Conservation (phyloP, 1,140 invertebrate genomes). For the Sitobion miscanthi region DNA sequence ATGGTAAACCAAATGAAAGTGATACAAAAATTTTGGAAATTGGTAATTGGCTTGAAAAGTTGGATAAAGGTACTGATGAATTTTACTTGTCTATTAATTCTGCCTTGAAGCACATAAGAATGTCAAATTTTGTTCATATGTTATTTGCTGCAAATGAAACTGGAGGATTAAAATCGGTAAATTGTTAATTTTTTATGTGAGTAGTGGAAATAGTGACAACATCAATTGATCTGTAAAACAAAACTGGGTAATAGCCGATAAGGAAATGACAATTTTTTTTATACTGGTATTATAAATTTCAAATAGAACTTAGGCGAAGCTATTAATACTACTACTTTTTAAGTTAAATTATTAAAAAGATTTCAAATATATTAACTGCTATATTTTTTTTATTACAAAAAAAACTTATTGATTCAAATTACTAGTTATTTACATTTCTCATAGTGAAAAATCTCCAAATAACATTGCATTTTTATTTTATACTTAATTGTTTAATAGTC, state of each 20-base stretch:
- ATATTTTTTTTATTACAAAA: background rate
- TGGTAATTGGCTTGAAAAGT: conserved; percentile 39
- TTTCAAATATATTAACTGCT: background rate
- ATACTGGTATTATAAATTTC: background rate
- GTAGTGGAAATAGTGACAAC: background rate
- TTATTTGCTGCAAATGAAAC: background rate
- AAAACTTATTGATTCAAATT: no score
- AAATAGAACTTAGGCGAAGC: background rate
- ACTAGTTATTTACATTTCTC: background rate
- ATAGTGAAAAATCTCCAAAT: background rate
- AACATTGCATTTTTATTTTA: background rate
- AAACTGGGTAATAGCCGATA: no score
- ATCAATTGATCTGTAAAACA: no score
- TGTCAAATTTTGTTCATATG: conserved; percentile 37
- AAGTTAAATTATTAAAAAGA: background rate
- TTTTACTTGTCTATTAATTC: conserved; percentile 48
- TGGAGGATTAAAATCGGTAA: conserved; percentile 1
- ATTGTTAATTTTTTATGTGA: background rate
- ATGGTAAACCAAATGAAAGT: background rate
- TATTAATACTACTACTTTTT: background rate
- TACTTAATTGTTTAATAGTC: background rate
- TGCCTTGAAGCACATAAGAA: conserved; percentile 20
- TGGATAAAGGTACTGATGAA: conserved; percentile 42
- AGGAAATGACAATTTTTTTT: background rate
- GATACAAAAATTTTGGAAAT: conserved; percentile 40